Conservation (phyloP, 2,888 invertebrate species). For the Drosophila koepferae region DNA sequence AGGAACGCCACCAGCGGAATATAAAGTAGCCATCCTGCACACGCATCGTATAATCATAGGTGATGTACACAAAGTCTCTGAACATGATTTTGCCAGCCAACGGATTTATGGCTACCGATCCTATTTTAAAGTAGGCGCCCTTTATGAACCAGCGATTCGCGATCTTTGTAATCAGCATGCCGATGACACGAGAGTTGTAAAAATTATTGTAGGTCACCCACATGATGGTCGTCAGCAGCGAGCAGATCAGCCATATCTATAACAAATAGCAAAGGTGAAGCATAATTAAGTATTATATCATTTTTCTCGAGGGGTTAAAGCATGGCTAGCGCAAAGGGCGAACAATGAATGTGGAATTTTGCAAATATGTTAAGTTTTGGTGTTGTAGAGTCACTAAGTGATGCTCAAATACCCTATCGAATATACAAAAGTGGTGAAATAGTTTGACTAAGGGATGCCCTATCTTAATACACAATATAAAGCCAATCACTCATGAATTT, state of each 20-base stretch:
- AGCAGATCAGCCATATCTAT: constrained; percentile 90
- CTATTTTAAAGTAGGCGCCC: constrained; percentile 95
- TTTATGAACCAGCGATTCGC: constrained; percentile 94
- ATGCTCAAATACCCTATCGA: neutral
- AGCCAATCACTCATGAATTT: too few relatives aligned
- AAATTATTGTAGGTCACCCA: constrained; percentile 98
- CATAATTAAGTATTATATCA: neutral
- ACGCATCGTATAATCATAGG: constrained; percentile 95
- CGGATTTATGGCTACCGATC: constrained; percentile 97
- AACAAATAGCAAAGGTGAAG: constrained; percentile 22
- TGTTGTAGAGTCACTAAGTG: neutral
- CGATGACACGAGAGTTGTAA: constrained; percentile 96
- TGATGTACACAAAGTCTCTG: constrained; percentile 96
- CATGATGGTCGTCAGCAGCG: constrained; percentile 92
- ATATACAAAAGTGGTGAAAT: too few relatives aligned
- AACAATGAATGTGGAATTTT: neutral
- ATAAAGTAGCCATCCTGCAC: constrained; percentile 98
- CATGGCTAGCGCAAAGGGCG: neutral
- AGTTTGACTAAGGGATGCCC: too few relatives aligned
- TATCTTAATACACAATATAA: too few relatives aligned
- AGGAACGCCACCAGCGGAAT: constrained; percentile 99
- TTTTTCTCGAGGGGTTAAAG: neutral
- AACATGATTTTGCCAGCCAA: constrained; percentile 99
- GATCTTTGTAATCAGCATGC: constrained; percentile 94
- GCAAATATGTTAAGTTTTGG: neutral